Evolutionary conservation across 2,797 vertebrate genomes (phyloP).

Genomic region (Takifugu ocellatus): DNA sequence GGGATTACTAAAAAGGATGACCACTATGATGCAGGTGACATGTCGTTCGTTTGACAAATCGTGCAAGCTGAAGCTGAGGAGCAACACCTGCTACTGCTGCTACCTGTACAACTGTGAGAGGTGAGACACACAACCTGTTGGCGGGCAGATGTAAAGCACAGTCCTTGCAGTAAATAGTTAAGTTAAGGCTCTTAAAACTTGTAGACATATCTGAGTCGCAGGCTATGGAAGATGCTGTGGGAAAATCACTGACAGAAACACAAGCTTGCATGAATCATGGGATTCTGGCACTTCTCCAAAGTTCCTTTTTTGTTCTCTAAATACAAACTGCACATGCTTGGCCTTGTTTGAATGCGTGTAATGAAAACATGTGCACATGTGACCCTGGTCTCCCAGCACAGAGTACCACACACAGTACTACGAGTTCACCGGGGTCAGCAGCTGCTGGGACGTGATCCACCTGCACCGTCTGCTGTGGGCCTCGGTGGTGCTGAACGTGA

Average conservation of each 20-base stretch:
- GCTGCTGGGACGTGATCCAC: constrained; percentile 88
- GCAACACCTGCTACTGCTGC: constrained; percentile 96
- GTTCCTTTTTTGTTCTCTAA: too few species aligned
- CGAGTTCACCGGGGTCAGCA: constrained; percentile 81
- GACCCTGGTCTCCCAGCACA: constrained; percentile 61
- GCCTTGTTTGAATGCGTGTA: neutral
- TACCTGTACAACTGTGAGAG: constrained; percentile 89
- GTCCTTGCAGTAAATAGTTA: too few species aligned
- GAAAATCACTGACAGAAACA: neutral
- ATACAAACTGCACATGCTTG: too few species aligned
- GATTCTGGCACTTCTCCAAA: neutral
- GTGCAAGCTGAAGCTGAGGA: constrained; percentile 85
- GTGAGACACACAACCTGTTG: constrained; percentile 63
- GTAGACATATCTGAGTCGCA: too few species aligned
- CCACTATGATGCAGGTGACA: constrained; percentile 72
- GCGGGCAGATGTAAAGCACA: too few species aligned
- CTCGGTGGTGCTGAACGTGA: constrained; percentile 84
- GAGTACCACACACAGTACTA: constrained; percentile 79
- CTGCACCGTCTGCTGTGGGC: constrained; percentile 90
- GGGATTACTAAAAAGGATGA: too few species aligned
- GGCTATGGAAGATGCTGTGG: neutral
- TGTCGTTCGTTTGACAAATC: constrained; percentile 76
- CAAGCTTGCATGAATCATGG: neutral
- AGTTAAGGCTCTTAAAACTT: neutral
- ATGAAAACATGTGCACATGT: neutral